Base-by-base conservation (phyloP, 2,797 vertebrate genomes). In the Gymnoscopelus braueri region DNA sequence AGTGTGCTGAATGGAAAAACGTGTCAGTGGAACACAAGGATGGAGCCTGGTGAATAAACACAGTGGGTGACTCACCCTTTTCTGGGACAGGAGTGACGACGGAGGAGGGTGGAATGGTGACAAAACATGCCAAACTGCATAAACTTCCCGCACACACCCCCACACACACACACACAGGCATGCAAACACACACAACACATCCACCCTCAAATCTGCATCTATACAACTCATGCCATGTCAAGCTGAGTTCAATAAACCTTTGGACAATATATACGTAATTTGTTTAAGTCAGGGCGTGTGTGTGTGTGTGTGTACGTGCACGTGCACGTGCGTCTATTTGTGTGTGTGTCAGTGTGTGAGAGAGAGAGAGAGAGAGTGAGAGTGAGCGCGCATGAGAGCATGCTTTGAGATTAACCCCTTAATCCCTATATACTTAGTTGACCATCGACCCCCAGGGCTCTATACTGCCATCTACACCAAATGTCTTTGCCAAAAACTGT, bases 31-130 rank as follows among this genome's bases (percentile, higher is more conserved):
- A 93, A 92, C 86, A 92, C 83, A 84, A 89, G 84, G 69, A 87
- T 84, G 72, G 78, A 91, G 85, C 70, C 81, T 80, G 64, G 89
- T 90, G 89, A 92, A 93, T 91, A 92, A 93, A 93, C 90, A 92
- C 77, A 87, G 72, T 63, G 48, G 71, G 84, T 93, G 93, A 93
- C 88, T 90, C 72, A 92, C 83, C 86, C 77, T 89, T 88, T 6
- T 91, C 89, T 90, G 29, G 4, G 54, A 87, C 85, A 80, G 82
- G 81, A 87, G 78, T 76, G 82, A 87, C 74, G 75, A 81, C 53
- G 11, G 59, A 77, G 74, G 83, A 82, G 65, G 78, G 83, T 73
- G 86, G 77, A 76, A 74, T 56, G 74, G 78, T 81, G 83, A 44
- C 39, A 44, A 19, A 9, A 29, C 15, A 12, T 80, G 85, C 82